Evolutionary conservation across 2,113 vertebrate genomes (phyloP).

Genomic region (Ailurus styani): DNA sequence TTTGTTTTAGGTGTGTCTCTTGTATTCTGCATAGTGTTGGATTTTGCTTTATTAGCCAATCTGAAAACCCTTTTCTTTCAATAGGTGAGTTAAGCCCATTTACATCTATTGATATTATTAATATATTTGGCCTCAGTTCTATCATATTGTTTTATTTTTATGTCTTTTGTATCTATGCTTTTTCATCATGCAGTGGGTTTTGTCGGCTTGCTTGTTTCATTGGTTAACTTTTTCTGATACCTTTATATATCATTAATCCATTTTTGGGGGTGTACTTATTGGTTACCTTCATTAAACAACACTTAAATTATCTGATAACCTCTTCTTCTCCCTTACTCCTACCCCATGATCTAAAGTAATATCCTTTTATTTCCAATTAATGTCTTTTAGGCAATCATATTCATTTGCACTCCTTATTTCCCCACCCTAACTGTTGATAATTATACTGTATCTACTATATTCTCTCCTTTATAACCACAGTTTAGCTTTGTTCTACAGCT

Average conservation of each 20-base stretch:
- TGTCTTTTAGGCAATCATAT: not conserved
- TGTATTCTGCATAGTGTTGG: constrained; percentile 57
- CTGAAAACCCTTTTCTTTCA: constrained; percentile 67
- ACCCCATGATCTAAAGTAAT: not conserved
- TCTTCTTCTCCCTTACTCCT: not conserved
- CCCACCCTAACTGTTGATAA: not conserved
- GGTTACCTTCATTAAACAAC: constrained; percentile 20
- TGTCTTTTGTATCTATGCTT: constrained; percentile 5
- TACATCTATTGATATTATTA: constrained; percentile 55
- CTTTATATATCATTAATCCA: constrained; percentile 17
- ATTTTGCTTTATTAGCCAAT: constrained; percentile 67
- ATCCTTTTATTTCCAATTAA: constrained; percentile 23
- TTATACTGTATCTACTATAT: not conserved
- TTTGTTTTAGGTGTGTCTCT: constrained; percentile 66
- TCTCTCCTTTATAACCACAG: not conserved
- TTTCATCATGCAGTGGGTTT: constrained; percentile 29
- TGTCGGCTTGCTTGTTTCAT: constrained; percentile 29
- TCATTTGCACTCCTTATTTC: not conserved
- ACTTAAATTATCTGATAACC: constrained; percentile 18
- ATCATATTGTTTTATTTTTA: constrained; percentile 34
- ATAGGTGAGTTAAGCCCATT: constrained; percentile 59
- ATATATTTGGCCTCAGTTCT: constrained; percentile 51
- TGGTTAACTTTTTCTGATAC: constrained; percentile 32
- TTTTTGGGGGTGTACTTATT: not conserved
- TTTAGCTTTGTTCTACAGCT: not conserved